A percentile compares a stretch with the other conserved stretches of the same genome.
These are phyloP conservation scores for Carettochelys insculpta DNA, from an alignment of 2,113 vertebrate genomes.

Conservation along the genomic window DNA sequence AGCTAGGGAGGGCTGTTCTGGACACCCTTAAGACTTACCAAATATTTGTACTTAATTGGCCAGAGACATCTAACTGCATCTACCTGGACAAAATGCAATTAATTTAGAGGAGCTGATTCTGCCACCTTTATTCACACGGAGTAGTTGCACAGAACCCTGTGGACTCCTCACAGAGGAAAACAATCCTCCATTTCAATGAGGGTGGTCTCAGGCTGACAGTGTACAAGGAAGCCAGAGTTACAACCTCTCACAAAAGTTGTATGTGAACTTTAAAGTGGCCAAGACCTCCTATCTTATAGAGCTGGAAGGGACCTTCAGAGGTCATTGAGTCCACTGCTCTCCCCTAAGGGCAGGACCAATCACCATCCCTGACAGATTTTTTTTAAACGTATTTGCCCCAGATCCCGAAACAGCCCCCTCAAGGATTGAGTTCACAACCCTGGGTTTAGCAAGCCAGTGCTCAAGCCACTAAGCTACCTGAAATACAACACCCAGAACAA, in stretches of 20 bases:
- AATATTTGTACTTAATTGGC: neutral
- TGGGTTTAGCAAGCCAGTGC: no score
- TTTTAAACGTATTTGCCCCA: no score
- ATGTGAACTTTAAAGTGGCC: neutral
- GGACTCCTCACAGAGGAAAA: neutral
- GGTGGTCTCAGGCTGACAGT: neutral
- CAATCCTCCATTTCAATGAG: neutral
- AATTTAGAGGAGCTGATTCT: neutral
- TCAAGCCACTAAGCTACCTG: no score
- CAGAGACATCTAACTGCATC: neutral
- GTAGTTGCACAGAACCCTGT: neutral
- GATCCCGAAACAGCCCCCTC: no score
- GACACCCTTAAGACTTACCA: neutral
- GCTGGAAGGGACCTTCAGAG: no score
- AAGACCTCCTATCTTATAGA: neutral
- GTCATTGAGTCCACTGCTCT: no score
- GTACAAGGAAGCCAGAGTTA: neutral
- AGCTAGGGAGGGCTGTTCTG: neutral
- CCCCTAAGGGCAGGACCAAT: no score
- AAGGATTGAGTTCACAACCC: no score
- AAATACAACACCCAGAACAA: neutral
- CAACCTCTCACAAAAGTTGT: neutral
- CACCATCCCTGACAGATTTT: no score
- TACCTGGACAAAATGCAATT: neutral
- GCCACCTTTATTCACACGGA: neutral